These are phyloP conservation scores for Calyptommatus sinebrachiatus DNA, from an alignment of 2,113 vertebrate species.

Conservation along the genomic window DNA sequence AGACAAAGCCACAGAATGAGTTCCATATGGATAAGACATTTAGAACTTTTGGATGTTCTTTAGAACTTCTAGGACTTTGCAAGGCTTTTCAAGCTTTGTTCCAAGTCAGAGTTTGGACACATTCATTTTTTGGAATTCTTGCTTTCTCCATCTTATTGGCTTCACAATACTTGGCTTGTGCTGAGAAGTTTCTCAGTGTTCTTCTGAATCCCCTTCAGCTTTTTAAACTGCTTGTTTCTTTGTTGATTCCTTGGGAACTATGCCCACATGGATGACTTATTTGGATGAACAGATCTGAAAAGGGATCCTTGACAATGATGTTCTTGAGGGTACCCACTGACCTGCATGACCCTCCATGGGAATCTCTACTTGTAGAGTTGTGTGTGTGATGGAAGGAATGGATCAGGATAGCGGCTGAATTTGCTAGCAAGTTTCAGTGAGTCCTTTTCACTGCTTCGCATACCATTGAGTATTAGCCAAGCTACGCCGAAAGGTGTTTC, in stretches of 20 bases:
- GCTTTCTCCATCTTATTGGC: too few relatives aligned
- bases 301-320: not conserved
- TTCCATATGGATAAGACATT: too few relatives aligned
- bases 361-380: not conserved
- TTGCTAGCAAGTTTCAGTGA: conserved; percentile 25
- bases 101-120: too few relatives aligned
- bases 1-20: too few relatives aligned
- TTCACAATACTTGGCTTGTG: not conserved
- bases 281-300: not conserved
- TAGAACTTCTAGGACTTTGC: too few relatives aligned
- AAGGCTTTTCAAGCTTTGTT: too few relatives aligned
- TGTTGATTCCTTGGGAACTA: not conserved
- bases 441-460: conserved; percentile 30
- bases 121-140: too few relatives aligned
- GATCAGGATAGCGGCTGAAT: not conserved
- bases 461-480: conserved; percentile 45
- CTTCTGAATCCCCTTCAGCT: not conserved
- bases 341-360: not conserved
- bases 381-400: not conserved
- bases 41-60: too few relatives aligned
- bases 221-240: not conserved
- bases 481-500: conserved; percentile 49
- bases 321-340: not conserved
- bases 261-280: not conserved
- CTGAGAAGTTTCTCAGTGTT: not conserved